Evolutionary conservation across 2,797 vertebrate species (phyloP).

Genomic region (Ficedula albicollis): DNA sequence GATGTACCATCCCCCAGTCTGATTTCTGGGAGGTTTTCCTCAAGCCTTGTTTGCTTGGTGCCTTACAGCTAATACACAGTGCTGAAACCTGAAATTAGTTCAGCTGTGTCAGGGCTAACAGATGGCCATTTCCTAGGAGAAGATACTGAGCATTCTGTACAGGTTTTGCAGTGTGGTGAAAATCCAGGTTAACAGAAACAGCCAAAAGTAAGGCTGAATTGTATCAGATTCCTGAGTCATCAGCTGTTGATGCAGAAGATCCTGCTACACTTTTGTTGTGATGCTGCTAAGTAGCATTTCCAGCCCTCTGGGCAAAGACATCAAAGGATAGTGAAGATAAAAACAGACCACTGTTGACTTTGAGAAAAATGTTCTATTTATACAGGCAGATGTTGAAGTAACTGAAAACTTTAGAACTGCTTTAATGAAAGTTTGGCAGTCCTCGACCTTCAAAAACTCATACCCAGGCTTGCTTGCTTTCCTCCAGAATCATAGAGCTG

Average conservation of each 20-base stretch:
- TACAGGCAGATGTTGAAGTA: conserved; percentile 15
- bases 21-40: not conserved
- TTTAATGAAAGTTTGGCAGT: not conserved
- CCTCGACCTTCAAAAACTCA: not conserved
- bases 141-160: not conserved
- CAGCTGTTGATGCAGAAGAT: conserved; percentile 39
- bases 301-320: conserved; percentile 37
- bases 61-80: not conserved
- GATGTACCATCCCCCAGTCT: not conserved
- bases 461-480: not conserved
- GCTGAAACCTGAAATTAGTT: not conserved
- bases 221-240: conserved; percentile 7
- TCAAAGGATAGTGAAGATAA: conserved; percentile 22
- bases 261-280: not conserved
- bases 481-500: not conserved
- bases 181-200: conserved; percentile 31
- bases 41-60: not conserved
- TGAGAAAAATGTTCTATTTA: conserved; percentile 18
- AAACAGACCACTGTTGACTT: conserved; percentile 42
- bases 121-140: conserved; percentile 6
- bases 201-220: not conserved
- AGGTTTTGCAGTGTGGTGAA: not conserved
- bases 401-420: not conserved
- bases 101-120: not conserved
- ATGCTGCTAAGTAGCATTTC: conserved; percentile 34